phyloP scores from a whole-genome alignment of 1,140 invertebrate species.

The Drosophila oshimai region DNA sequence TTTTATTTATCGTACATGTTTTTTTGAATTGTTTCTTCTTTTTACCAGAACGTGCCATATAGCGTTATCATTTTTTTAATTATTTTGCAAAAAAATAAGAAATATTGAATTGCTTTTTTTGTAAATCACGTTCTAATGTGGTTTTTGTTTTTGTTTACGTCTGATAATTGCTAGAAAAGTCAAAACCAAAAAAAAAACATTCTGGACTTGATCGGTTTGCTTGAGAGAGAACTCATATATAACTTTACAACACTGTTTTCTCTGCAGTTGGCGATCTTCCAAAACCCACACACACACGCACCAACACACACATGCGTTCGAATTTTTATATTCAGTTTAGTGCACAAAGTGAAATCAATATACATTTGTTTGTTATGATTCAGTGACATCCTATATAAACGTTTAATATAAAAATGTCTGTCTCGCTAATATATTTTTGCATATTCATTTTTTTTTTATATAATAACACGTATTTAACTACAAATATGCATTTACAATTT shows the following conservation, averaged over 20 bases:
- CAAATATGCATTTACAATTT: slow-evolving; percentile 26
- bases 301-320: slow-evolving; percentile 20
- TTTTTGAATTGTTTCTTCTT: neutral
- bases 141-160: neutral
- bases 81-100: no score
- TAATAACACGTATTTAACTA: neutral
- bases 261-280: slow-evolving; percentile 54
- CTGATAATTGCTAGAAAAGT: no score
- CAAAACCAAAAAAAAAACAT: neutral
- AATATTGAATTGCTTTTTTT: no score
- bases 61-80: neutral
- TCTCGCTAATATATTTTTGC: slow-evolving; percentile 3
- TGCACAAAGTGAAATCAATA: neutral
- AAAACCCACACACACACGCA: slow-evolving; percentile 21
- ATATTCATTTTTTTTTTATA: slow-evolving; percentile 11
- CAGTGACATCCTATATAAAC: neutral
- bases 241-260: slow-evolving; percentile 16
- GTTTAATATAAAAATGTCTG: slow-evolving; percentile 3
- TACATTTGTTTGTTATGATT: slow-evolving; percentile 21
- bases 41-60: neutral
- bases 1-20: no score
- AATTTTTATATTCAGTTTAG: slow-evolving; percentile 14
- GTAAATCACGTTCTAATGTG: neutral
- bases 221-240: neutral
- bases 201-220: neutral